Evolutionary conservation across 2,113 vertebrate genomes (phyloP), one percentile per base, ranked within the genome.

Genomic region (Aythya baeri): DNA sequence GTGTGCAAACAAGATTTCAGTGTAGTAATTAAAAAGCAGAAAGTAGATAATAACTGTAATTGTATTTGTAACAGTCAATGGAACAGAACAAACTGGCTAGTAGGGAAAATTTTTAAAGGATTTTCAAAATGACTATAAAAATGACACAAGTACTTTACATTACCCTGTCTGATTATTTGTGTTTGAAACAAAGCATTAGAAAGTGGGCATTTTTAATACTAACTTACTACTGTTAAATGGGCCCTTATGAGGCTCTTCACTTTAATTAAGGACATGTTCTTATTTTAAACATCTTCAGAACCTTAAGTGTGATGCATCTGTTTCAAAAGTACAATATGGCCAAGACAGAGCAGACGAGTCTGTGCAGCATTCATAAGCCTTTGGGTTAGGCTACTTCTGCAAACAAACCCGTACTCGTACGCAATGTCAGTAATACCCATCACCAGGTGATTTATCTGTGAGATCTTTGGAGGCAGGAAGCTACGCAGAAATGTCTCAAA

Each of bases 221-320:
- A 2, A 67, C 67, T 92, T 90, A 57, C 75, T 80, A 73, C 31
- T 27, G 13, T 81, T 67, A 61, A 73, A 46, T 5, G 46, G 67
- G 65, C 79, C 36, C 55, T 83, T 80, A 83, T 4, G 43, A 94
- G 78, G 65, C 77, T 72, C 71, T 79, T 90, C 41, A 65, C 70
- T 81, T 41, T 49, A 95, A 91, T 49, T 70, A 88, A 54, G 10
- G 65, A 72, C 89, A 58, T 20, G 41, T 62, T 94, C 78, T 72
- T 83, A 93, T 43, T 68, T 71, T 74, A 91, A 91, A 50, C 4
- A 34, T 58, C 32, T 63, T 82, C 78, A 20, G 16, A 13, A 81
- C 50, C 62, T 58, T 31, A n/a, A 46, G 46, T 85, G 50, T 26
- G 66, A 59, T 72, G 70, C n/a, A 58, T 50, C 77, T 59, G 52